These are phyloP conservation scores for Malurus melanocephalus DNA, from an alignment of 2,113 vertebrate genomes.

Conservation along the genomic window DNA sequence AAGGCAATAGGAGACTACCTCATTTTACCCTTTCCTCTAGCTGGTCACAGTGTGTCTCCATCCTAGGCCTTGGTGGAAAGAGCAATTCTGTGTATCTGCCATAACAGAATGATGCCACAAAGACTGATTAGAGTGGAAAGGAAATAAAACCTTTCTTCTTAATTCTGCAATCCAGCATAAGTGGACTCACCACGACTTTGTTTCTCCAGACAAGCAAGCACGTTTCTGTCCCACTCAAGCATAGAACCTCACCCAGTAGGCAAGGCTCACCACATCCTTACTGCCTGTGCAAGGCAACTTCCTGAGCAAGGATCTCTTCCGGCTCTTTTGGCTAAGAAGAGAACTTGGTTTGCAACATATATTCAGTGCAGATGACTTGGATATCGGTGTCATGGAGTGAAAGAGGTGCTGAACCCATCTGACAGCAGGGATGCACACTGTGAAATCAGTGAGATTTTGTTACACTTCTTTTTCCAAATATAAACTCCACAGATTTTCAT, in stretches of 20 bases:
- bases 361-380: neutral
- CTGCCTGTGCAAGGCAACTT: neutral
- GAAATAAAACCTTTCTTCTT: neutral
- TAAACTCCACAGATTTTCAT: conserved; percentile 25
- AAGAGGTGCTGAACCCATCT: conserved; percentile 8
- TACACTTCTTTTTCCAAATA: conserved; percentile 24
- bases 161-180: neutral
- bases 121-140: neutral
- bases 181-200: neutral
- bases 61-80: neutral
- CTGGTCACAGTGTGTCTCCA: neutral
- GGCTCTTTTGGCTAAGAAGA: neutral
- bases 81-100: neutral
- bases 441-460: conserved; percentile 13
- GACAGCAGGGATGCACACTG: neutral
- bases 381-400: neutral
- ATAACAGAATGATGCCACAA: neutral
- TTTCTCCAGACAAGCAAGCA: neutral
- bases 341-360: neutral
- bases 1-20: neutral
- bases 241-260: neutral
- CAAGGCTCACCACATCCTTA: neutral
- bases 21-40: neutral
- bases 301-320: neutral
- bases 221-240: neutral